These are phyloP conservation scores for Drosophila prosaltans DNA, from an alignment of 1,140 invertebrate genomes.

Conservation along the genomic window DNA sequence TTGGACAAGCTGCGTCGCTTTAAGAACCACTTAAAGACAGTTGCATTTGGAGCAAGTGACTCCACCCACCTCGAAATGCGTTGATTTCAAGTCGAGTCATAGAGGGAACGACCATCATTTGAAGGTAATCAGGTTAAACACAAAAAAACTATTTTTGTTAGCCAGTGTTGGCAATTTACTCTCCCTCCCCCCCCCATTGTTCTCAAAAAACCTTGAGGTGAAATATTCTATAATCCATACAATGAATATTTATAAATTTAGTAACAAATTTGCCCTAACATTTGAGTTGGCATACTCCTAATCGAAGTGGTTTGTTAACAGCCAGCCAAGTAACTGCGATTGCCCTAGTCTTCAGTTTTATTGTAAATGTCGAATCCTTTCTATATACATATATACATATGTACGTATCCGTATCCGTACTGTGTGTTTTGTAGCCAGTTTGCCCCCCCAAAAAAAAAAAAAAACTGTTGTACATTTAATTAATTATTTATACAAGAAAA, in stretches of 20 bases:
- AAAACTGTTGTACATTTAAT: slow-evolving; percentile 75
- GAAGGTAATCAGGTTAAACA: slow-evolving; percentile 5
- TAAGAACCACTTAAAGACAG: slow-evolving; percentile 26
- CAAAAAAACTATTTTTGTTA: too few relatives aligned
- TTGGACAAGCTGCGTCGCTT: slow-evolving; percentile 39
- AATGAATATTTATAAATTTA: not conserved
- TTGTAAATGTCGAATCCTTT: slow-evolving; percentile 1
- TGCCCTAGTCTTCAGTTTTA: slow-evolving; percentile 14
- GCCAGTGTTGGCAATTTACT: too few relatives aligned
- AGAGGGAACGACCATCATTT: not conserved
- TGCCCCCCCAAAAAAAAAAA: slow-evolving; percentile 17
- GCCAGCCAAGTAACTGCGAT: slow-evolving; percentile 51
- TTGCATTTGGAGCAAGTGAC: slow-evolving; percentile 14
- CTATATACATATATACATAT: not conserved
- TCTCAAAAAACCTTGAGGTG: too few relatives aligned
- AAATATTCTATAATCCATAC: too few relatives aligned
- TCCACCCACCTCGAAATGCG: slow-evolving; percentile 17
- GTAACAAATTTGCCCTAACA: slow-evolving; percentile 1
- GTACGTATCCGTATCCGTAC: not conserved
- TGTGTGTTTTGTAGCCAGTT: slow-evolving; percentile 34
- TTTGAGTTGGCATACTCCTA: slow-evolving; percentile 42
- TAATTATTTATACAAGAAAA: slow-evolving; percentile 78
- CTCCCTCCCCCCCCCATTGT: too few relatives aligned
- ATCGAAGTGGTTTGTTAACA: slow-evolving; percentile 65
- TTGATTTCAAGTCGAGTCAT: not conserved